Conservation (phyloP, 1,140 invertebrate species). For the Hydropsyche tenuis region DNA sequence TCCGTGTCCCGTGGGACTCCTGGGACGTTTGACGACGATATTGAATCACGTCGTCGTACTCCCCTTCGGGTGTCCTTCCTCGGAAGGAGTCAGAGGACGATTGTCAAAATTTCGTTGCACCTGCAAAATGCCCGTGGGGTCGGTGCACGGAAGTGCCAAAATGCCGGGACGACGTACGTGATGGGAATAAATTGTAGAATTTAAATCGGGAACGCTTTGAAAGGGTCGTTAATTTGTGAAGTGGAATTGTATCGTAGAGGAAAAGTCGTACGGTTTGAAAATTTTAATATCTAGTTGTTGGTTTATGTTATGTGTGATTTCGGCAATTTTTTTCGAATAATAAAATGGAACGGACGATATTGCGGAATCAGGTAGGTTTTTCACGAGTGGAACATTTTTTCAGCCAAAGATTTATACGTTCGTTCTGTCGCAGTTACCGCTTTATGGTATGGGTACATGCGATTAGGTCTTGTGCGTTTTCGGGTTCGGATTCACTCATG, state of each 20-base stretch:
- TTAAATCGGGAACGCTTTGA: too few species aligned
- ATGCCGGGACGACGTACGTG: too few species aligned
- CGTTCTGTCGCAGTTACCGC: background rate
- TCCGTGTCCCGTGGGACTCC: constrained; percentile 6
- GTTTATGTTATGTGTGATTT: too few species aligned
- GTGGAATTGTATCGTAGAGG: too few species aligned
- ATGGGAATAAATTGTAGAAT: too few species aligned
- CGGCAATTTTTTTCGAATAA: too few species aligned
- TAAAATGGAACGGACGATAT: background rate
- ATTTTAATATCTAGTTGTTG: too few species aligned
- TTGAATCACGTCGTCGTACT: constrained; percentile 42
- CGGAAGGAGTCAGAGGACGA: background rate
- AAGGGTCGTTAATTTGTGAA: too few species aligned
- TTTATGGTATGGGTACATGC: background rate
- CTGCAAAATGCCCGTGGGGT: too few species aligned
- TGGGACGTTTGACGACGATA: constrained; percentile 39
- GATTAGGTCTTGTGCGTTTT: constrained; percentile 11
- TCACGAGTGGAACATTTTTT: background rate
- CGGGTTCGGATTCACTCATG: constrained; percentile 15
- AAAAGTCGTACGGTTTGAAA: too few species aligned
- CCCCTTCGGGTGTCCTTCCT: constrained; percentile 4
- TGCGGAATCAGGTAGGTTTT: background rate
- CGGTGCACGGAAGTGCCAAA: too few species aligned
- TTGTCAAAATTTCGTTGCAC: background rate
- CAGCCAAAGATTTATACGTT: background rate